Evolutionary conservation across 30 jellyfish, hydroid and myxozoan genomes (phyloP).

Genomic region (Phacellophora camtschatica): DNA sequence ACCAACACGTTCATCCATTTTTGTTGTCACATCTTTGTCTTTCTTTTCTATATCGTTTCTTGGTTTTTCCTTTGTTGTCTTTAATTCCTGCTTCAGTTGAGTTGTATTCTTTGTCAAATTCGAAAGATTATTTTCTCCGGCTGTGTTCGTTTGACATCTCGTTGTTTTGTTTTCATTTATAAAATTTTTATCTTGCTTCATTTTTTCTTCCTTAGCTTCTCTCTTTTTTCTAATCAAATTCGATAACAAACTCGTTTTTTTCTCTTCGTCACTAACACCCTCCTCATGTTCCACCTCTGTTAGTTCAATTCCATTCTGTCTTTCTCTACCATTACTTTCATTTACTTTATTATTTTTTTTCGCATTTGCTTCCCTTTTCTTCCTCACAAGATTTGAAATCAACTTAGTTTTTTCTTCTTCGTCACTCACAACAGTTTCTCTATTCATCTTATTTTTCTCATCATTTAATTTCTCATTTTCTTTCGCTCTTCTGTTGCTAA

Average conservation of each 20-base stretch:
- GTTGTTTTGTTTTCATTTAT: neutral
- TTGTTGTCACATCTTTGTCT: neutral
- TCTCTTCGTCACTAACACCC: constrained; percentile 32
- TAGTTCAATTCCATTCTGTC: neutral
- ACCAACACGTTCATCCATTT: neutral
- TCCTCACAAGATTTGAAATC: constrained; percentile 22
- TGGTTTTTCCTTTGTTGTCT: neutral
- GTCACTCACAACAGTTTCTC: constrained; percentile 1
- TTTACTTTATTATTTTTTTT: neutral
- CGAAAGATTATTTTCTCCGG: neutral
- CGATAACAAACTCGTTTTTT: constrained; percentile 11
- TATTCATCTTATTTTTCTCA: neutral
- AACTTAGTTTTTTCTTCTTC: constrained; percentile 26
- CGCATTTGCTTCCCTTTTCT: constrained; percentile 13
- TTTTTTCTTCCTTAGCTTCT: neutral
- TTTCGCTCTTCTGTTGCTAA: neutral
- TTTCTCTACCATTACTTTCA: neutral
- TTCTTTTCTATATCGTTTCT: neutral
- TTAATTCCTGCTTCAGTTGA: neutral
- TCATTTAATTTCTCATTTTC: neutral
- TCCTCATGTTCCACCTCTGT: neutral
- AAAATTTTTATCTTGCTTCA: neutral
- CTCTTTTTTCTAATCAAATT: constrained; percentile 40
- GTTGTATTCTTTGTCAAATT: too few species aligned
- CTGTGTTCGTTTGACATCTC: neutral